These are phyloP conservation scores for Herminia tarsipennalis DNA, from an alignment of 2,888 invertebrate species.

Conservation along the genomic window DNA sequence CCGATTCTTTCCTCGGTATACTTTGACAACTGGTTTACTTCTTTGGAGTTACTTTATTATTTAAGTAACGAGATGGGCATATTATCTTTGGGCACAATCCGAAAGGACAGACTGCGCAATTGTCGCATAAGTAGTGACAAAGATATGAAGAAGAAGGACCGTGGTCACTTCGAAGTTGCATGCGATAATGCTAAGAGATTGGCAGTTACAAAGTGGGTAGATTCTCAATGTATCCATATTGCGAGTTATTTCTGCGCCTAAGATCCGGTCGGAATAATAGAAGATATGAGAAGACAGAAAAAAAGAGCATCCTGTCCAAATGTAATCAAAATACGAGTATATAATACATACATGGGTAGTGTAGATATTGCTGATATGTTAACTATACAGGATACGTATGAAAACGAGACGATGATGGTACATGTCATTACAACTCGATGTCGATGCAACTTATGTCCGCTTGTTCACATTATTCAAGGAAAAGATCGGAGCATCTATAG, in stretches of 20 bases:
- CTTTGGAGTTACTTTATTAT: too few relatives aligned
- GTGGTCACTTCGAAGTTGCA: not conserved
- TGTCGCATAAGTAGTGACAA: not conserved
- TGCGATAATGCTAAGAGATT: not conserved
- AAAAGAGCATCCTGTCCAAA: conserved; percentile 17
- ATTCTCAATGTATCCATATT: conserved; percentile 4
- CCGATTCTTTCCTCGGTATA: conserved; percentile 21
- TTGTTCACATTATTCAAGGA: too few relatives aligned
- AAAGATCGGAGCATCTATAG: too few relatives aligned
- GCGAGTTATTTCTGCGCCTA: conserved; percentile 23
- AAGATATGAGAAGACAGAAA: conserved; percentile 20
- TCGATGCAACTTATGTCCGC: too few relatives aligned
- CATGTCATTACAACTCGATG: too few relatives aligned
- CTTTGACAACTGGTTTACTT: conserved; percentile 25
- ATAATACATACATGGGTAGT: too few relatives aligned
- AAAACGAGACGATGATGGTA: conserved; percentile 26
- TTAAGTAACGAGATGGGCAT: too few relatives aligned
- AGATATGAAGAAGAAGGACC: not conserved
- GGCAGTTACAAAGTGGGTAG: not conserved
- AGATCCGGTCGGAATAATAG: conserved; percentile 19
- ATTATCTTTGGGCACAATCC: too few relatives aligned
- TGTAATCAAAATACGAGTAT: conserved; percentile 19
- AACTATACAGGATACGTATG: conserved; percentile 5
- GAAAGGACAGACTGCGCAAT: too few relatives aligned
- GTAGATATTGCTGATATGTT: conserved; percentile 10